These are phyloP conservation scores for Heliconius charithonia DNA, from an alignment of 2,888 invertebrate species.

Conservation along the genomic window DNA sequence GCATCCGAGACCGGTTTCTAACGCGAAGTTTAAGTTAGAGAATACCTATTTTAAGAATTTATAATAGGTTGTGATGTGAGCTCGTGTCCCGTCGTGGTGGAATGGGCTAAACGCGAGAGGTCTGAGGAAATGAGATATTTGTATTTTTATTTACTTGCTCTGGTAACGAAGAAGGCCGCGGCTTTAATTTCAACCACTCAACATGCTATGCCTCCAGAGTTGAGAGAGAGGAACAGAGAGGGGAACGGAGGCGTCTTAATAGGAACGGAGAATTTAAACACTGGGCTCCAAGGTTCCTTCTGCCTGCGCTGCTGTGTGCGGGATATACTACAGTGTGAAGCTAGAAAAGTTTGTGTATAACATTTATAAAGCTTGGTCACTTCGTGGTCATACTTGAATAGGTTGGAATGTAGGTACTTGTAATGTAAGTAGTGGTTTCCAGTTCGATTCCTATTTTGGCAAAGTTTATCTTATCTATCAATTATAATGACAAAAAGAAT, in stretches of 20 bases:
- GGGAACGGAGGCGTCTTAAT: too few species aligned
- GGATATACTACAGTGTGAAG: too few species aligned
- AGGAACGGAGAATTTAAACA: too few species aligned
- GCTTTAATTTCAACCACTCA: background rate
- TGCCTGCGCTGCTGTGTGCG: too few species aligned
- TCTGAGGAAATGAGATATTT: background rate
- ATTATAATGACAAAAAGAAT: background rate
- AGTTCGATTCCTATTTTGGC: too few species aligned
- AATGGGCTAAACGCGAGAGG: background rate
- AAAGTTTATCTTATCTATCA: background rate
- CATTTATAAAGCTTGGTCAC: too few species aligned
- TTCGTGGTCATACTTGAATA: too few species aligned
- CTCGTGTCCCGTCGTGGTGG: background rate
- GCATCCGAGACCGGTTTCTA: slow-evolving; percentile 65
- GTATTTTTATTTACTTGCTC: background rate
- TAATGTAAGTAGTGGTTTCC: too few species aligned
- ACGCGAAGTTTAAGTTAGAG: slow-evolving; percentile 30
- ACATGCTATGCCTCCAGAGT: background rate
- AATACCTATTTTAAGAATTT: slow-evolving; percentile 17
- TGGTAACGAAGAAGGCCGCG: background rate
- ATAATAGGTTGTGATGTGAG: background rate
- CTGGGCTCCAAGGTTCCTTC: too few species aligned
- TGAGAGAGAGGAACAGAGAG: too few species aligned
- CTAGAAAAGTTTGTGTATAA: too few species aligned
- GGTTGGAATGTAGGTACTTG: too few species aligned